Percentiles rank a stretch among this genome's conserved stretches.
These are phyloP conservation scores for Heliconius congener DNA, from an alignment of 1,140 invertebrate genomes.

Conservation along the genomic window DNA sequence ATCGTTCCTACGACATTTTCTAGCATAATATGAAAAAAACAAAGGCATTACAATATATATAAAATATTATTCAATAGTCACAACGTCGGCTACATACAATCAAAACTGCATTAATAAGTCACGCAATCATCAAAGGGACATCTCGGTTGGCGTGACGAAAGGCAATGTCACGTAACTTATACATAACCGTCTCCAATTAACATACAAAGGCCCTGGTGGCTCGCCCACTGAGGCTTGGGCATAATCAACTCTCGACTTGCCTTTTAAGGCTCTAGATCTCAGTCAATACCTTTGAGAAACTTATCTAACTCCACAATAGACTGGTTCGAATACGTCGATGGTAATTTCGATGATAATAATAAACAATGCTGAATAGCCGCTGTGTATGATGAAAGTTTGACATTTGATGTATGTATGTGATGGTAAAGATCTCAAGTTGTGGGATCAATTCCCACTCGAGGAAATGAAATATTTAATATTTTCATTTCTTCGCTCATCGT, in stretches of 20 bases:
- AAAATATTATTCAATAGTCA: slow-evolving; percentile 5
- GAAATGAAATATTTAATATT: too few relatives aligned
- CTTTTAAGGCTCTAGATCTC: slow-evolving; percentile 35
- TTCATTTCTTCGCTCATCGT: too few relatives aligned
- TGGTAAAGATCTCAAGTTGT: too few relatives aligned
- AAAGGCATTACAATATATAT: not conserved
- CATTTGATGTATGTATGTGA: too few relatives aligned
- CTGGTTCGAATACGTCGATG: slow-evolving; percentile 23
- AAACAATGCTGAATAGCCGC: not conserved
- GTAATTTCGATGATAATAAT: slow-evolving; percentile 25
- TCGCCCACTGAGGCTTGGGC: slow-evolving; percentile 44
- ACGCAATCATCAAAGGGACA: slow-evolving; percentile 40
- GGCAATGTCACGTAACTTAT: slow-evolving; percentile 45
- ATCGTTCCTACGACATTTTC: too few relatives aligned
- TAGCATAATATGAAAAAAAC: not conserved
- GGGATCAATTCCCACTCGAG: too few relatives aligned
- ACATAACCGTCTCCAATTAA: slow-evolving; percentile 50
- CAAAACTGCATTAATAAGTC: slow-evolving; percentile 40
- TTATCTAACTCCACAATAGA: slow-evolving; percentile 33
- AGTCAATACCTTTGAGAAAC: slow-evolving; percentile 27
- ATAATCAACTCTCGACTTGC: slow-evolving; percentile 35
- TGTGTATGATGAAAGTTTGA: not conserved
- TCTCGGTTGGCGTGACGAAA: slow-evolving; percentile 41
- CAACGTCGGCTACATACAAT: slow-evolving; percentile 9
- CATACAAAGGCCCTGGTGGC: slow-evolving; percentile 52